A percentile compares a stretch with the other conserved stretches of the same genome.
phyloP scores from a whole-genome alignment of 2,113 vertebrate genomes.

The Peromyscus maniculatus region DNA sequence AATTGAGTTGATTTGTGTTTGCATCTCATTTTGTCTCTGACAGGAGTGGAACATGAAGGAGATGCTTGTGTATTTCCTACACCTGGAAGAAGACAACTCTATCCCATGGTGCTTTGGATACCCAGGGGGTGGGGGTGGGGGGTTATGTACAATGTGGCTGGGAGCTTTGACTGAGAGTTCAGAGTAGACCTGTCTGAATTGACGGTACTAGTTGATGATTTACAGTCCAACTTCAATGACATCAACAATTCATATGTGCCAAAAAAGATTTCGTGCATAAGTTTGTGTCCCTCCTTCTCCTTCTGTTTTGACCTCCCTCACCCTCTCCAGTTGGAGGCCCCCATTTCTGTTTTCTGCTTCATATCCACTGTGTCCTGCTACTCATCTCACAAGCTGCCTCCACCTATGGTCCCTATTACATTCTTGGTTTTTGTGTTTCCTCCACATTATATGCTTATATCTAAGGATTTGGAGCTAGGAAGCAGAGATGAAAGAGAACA shows the following conservation, averaged over 20 bases:
- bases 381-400: not conserved
- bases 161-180: not conserved
- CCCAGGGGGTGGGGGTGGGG: not conserved
- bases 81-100: not conserved
- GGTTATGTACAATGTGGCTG: not conserved
- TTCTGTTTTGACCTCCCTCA: not conserved
- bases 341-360: not conserved
- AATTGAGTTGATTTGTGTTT: conserved; percentile 71
- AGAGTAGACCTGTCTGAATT: not conserved
- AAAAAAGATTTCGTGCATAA: not conserved
- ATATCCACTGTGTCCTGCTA: not conserved
- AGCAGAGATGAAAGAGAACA: not conserved
- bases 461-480: not conserved
- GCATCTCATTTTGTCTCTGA: conserved; percentile 62
- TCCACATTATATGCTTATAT: not conserved
- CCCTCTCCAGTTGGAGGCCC: not conserved
- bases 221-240: not conserved
- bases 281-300: not conserved
- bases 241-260: not conserved
- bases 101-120: not conserved
- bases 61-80: not conserved
- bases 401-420: not conserved
- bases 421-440: not conserved
- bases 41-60: not conserved
- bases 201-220: not conserved